phyloP scores from a whole-genome alignment of 1,140 invertebrate genomes.

The Chrysomallon squamiferum region DNA sequence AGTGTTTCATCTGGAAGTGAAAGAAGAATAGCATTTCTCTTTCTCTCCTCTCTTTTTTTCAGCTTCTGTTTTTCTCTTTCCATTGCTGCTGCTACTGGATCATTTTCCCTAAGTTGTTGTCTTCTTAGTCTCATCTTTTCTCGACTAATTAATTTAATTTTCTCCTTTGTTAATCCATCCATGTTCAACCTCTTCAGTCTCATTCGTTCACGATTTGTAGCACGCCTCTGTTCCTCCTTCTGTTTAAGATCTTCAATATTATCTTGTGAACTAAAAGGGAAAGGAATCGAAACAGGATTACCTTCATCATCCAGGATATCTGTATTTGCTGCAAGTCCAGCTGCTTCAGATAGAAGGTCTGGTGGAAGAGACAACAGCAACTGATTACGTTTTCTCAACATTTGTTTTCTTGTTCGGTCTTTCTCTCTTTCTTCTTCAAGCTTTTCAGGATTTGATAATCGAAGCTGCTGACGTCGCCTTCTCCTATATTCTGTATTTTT shows the following conservation, averaged over 20 bases:
- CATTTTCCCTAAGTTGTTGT: not conserved
- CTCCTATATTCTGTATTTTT: no score
- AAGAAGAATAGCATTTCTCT: not conserved
- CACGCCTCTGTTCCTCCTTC: not conserved
- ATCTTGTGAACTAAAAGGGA: not conserved
- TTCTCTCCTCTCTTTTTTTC: not conserved
- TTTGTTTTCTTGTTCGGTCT: not conserved
- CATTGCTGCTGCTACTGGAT: not conserved
- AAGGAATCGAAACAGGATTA: no score
- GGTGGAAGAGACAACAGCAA: not conserved
- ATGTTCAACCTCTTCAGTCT: not conserved
- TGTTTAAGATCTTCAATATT: not conserved
- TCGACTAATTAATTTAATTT: not conserved
- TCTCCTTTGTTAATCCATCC: not conserved
- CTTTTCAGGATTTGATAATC: no score
- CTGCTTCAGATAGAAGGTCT: not conserved
- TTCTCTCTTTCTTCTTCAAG: not conserved
- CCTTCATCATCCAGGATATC: no score
- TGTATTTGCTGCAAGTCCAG: no score
- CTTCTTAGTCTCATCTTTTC: not conserved
- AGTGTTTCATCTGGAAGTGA: constrained; percentile 1
- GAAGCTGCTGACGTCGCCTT: no score
- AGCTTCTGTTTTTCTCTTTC: not conserved
- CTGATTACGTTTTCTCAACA: not conserved
- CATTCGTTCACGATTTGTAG: not conserved